Evolutionary conservation across 2,113 vertebrate genomes (phyloP), one percentile per base, ranked within the genome.

Genomic region (Diadophis punctatus): DNA sequence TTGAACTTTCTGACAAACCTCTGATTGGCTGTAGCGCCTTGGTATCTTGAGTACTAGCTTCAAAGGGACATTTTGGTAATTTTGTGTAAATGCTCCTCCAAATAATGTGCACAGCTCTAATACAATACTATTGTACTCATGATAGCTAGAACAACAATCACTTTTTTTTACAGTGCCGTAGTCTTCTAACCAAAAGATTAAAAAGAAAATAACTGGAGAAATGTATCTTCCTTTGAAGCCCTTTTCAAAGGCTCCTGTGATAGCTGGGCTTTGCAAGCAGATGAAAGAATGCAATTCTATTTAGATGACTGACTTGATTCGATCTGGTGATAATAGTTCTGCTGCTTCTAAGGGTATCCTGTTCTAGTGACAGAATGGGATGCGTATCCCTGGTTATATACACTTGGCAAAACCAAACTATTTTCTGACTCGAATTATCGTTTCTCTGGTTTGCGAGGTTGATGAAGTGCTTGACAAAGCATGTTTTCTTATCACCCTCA

Each of bases 381-480:
- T 95, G 92, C 93, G 93, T 93, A 92, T 87, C 94, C 92, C 90
- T n/a, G n/a, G 86, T 89, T 94, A 86, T 49, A 88, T 46, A 88
- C 52, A 0, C 2, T 87, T 94, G 94, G 93, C 94, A 95, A 90
- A 56, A 93, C 49, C 46, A 86, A 1, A 0, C 3, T 88, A 39
- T 52, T 86, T 48, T 22, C 90, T 87, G 53, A 85, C 87, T 95
- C 88, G 87, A 91, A 93, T 96, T 93, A 93, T 87, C 92, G 0
- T 92, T 86, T 53, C 46, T 95, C 86, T 80, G 88, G 55, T 91
- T 90, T 93, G 27, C n/a, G 80, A 85, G 87, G 87, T 43, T 95
- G 92, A 92, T 88, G 91, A 92, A 85, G 86, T 68, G 90, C 0
- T 0, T 86, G 91, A 96, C 51, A 93, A 92, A 94, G 86, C 27